A percentile compares a stretch with the other conserved stretches of the same genome.
Conservation (phyloP, 2,797 vertebrate species). For the Nannoperca australis region DNA sequence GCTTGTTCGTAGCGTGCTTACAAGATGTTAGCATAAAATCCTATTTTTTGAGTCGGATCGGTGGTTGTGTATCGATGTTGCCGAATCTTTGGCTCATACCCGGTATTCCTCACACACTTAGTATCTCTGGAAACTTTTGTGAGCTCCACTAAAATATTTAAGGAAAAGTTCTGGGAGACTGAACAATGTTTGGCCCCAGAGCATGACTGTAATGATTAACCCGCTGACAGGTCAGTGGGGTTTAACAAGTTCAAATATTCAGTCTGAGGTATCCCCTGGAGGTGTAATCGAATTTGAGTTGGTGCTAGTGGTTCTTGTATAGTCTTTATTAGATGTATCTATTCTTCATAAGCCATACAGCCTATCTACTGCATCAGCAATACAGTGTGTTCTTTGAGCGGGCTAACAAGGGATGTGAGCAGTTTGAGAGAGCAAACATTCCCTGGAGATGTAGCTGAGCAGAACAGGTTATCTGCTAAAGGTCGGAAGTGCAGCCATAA, state of each 20-base stretch:
- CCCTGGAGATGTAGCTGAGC: constrained; percentile 42
- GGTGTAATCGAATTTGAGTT: constrained; percentile 3
- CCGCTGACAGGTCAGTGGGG: neutral
- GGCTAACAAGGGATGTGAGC: constrained; percentile 44
- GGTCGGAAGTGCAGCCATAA: constrained; percentile 46
- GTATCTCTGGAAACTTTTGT: constrained; percentile 6
- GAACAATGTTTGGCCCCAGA: neutral
- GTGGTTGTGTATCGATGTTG: neutral
- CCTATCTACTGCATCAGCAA: constrained; percentile 11
- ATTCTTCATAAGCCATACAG: constrained; percentile 18
- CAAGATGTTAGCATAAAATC: too few relatives aligned
- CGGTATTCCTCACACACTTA: neutral
- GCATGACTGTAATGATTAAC: constrained; percentile 17
- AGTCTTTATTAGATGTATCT: constrained; percentile 28
- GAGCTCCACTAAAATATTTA: neutral
- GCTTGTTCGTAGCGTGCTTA: neutral
- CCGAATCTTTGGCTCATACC: neutral
- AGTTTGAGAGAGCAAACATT: constrained; percentile 37
- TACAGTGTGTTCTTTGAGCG: constrained; percentile 24
- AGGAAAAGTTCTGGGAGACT: neutral
- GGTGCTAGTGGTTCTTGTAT: constrained; percentile 3
- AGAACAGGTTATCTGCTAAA: constrained; percentile 53
- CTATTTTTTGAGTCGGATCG: neutral
- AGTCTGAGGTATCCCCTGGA: constrained; percentile 2
- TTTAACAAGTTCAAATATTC: constrained; percentile 24